Base-by-base conservation (phyloP, 92 coral and sea anemone species). In the Epizoanthus fatuus region DNA sequence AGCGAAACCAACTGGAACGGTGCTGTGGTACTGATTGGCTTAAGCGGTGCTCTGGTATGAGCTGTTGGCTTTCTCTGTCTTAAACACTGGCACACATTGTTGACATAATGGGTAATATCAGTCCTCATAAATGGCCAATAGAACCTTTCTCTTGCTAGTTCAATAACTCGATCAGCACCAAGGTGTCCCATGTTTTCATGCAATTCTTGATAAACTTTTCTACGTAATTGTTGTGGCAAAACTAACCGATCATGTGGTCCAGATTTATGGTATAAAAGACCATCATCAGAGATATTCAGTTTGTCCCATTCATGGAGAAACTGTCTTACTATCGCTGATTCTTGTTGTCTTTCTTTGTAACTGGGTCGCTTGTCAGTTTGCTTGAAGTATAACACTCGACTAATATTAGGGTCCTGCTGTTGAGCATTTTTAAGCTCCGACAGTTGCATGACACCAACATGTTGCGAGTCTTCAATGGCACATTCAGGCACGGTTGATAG, bases 101-200 rank as follows among this genome's bases (percentile, higher is more conserved):
- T 75, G 38, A 87, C 91, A 62, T 63, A 87, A 57, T 91, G 89
- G 11, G 81, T 83, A 69, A 87, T 91, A 66, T 91, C 91, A 13
- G 75, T 62, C 51, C 80, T 68, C 91, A 91, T 91, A 44, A 81
- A 86, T 11, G 89, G 86, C 91, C 84, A 91, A 51, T 87, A 91
- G 72, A 91, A 91, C 13, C 87, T 63, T 84, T 83, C 89, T 75
- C 87, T 55, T 35, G 93, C 93, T 32, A 90, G 57, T 7, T 64
- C 86, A 51, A 76, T 13, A 10, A 79, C 72, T 25, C 86, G 88
- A 20, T 81, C 92, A 5, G 80, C 79, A 35, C 79, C 88, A 32
- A 89, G 64, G 80, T 90, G 93, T 57, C 90, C 93, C 87, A 78
- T 90, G 17, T 90, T 54, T 25, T 90, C 86, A 53, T 86, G 90